Evolutionary conservation across 2,888 invertebrate genomes (phyloP), one percentile per base, ranked within the genome.

Genomic region (Cinara cedri): DNA sequence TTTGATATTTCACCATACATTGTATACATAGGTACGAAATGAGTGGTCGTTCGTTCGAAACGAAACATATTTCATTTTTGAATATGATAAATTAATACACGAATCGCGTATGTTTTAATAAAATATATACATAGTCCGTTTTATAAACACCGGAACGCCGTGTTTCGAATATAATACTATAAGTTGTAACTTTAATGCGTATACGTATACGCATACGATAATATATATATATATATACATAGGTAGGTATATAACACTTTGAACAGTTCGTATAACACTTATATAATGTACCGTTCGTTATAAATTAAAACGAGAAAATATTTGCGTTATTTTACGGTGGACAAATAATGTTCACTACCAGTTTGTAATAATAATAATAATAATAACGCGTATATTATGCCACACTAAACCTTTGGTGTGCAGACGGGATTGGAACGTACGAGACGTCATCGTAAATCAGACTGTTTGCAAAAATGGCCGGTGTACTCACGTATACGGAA

Each of bases 371-470:
- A 11, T n/a, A n/a, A n/a, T n/a, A n/a, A n/a, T n/a, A n/a, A n/a
- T n/a, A n/a, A n/a, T n/a, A n/a, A n/a, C n/a, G 42, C 9, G 19
- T 55, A 44, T 72, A 49, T 49, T n/a, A n/a, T n/a, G n/a, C n/a
- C n/a, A n/a, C 34, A 34, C 34, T 34, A 34, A 3, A 34, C 34
- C 6, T 34, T 6, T 34, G 3, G 34, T 34, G 34, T 34, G 6
- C 34, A 34, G 34, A 4, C 34, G 34, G 34, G 6, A 4, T 34
- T 6, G 34, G 34, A 34, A 34, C 34, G 34, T 42, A 34, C 16
- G n/a, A n/a, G n/a, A n/a, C n/a, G 34, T 2, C 14, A 21, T 9
- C 63, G 51, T 74, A 63, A 74, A 74, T 74, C 63, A 74, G 51
- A 42, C 51, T 46, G 63, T 72, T 34, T 34, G 72, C n/a, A n/a